Percentiles rank a stretch among this genome's conserved stretches.
These are phyloP conservation scores for Lampropteryx suffumata DNA, from an alignment of 2,888 invertebrate genomes.

Conservation along the genomic window DNA sequence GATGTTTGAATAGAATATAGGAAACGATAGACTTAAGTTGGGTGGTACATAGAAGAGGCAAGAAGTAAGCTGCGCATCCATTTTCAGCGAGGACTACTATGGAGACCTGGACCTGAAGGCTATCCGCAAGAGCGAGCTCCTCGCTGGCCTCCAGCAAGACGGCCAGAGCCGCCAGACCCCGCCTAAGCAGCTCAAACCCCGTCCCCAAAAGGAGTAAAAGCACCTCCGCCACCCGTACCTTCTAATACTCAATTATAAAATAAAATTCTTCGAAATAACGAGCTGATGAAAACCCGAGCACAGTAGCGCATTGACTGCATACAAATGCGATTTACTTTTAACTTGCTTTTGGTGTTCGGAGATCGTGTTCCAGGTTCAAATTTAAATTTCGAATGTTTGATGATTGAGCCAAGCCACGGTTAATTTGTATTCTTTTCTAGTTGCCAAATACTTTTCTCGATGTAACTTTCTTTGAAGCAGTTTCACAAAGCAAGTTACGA, in stretches of 20 bases:
- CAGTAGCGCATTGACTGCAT: slow-evolving; percentile 39
- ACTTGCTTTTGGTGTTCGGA: slow-evolving; percentile 61
- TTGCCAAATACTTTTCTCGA: slow-evolving; percentile 77
- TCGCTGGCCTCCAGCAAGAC: slow-evolving; percentile 88
- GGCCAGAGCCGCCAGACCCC: slow-evolving; percentile 72
- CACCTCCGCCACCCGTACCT: slow-evolving; percentile 57
- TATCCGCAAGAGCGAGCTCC: slow-evolving; percentile 96
- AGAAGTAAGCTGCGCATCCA: slow-evolving; percentile 77
- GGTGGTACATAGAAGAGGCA: slow-evolving; percentile 58
- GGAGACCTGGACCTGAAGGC: slow-evolving; percentile 97
- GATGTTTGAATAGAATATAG: slow-evolving; percentile 11
- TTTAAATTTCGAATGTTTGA: slow-evolving; percentile 59
- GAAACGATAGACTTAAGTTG: slow-evolving; percentile 49
- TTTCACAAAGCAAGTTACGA: slow-evolving; percentile 67
- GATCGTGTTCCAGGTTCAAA: slow-evolving; percentile 65
- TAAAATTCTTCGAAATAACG: slow-evolving; percentile 57
- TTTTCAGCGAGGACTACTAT: slow-evolving; percentile 97
- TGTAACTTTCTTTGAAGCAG: slow-evolving; percentile 65
- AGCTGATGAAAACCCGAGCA: slow-evolving; percentile 39
- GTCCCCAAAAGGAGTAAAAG: slow-evolving; percentile 81
- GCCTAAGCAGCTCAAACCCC: slow-evolving; percentile 80
- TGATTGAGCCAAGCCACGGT: slow-evolving; percentile 64
- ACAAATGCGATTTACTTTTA: slow-evolving; percentile 33
- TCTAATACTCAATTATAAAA: slow-evolving; percentile 73
- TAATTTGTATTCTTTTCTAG: slow-evolving; percentile 74